A percentile compares a stretch with the other conserved stretches of the same genome.
phyloP scores from a whole-genome alignment of 2,797 vertebrate species.

The Saxicola maurus region DNA sequence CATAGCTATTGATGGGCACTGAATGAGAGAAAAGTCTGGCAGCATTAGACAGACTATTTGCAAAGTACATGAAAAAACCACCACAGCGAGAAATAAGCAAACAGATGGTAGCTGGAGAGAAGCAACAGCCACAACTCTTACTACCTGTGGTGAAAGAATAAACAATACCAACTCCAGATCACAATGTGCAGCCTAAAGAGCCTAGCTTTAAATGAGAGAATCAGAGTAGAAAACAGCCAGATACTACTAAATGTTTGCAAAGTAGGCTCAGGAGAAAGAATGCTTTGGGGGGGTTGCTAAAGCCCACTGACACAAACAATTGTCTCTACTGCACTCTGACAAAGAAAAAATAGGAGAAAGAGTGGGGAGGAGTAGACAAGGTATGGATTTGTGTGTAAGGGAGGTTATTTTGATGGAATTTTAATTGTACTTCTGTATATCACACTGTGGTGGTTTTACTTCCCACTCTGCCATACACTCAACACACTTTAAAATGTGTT shows the following conservation, averaged over 20 bases:
- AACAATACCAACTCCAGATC: not conserved
- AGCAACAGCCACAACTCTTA: not conserved
- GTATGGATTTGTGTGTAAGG: not conserved
- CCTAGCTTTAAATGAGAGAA: not conserved
- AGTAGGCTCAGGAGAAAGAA: not conserved
- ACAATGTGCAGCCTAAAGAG: not conserved
- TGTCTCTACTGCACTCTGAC: not conserved
- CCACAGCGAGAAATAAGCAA: not conserved
- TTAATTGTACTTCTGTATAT: not conserved
- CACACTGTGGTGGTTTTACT: not conserved
- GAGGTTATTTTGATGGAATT: not conserved
- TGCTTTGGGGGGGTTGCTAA: not conserved
- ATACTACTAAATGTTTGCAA: not conserved
- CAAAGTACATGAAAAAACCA: not conserved
- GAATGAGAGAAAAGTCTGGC: not conserved
- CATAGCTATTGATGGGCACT: not conserved
- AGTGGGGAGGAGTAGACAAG: fast-evolving
- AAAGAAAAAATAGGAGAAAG: not conserved
- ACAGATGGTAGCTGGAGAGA: not conserved
- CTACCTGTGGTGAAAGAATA: not conserved
- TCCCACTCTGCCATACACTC: not conserved
- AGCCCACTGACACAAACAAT: not conserved
- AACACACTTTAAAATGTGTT: not conserved
- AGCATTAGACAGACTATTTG: not conserved
- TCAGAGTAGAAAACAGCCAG: not conserved